Evolutionary conservation across 2,797 vertebrate genomes (phyloP).

Genomic region (Acropternis orthonyx): DNA sequence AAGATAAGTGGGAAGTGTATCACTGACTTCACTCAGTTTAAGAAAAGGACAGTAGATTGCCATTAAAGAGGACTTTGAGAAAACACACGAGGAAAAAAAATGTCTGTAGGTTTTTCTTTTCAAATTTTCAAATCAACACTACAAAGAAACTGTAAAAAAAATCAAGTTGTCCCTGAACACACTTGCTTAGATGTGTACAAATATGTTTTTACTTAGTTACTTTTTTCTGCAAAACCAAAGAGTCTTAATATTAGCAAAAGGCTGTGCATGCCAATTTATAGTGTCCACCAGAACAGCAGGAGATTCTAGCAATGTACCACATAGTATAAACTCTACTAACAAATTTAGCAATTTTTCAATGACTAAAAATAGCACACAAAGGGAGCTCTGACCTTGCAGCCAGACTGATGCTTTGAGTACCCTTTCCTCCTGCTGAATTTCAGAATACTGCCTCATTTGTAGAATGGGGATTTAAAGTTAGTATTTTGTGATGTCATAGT

Average conservation of each 20-base stretch:
- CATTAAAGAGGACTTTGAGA: not conserved
- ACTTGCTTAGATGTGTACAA: not conserved
- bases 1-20: not conserved
- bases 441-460: not conserved
- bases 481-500: not conserved
- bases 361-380: not conserved
- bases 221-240: not conserved
- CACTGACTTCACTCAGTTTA: not conserved
- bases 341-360: not conserved
- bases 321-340: not conserved
- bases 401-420: not conserved
- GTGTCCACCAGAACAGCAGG: not conserved
- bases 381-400: not conserved
- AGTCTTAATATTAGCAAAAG: not conserved
- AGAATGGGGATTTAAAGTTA: not conserved
- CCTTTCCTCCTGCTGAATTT: not conserved
- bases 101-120: not conserved
- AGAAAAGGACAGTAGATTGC: not conserved
- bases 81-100: not conserved
- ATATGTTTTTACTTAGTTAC: not conserved
- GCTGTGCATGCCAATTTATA: not conserved
- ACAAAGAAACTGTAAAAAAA: not conserved
- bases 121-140: not conserved
- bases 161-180: not conserved
- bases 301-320: not conserved